Evolutionary conservation across 2,797 vertebrate species (phyloP).

Genomic region (Picus viridis): DNA sequence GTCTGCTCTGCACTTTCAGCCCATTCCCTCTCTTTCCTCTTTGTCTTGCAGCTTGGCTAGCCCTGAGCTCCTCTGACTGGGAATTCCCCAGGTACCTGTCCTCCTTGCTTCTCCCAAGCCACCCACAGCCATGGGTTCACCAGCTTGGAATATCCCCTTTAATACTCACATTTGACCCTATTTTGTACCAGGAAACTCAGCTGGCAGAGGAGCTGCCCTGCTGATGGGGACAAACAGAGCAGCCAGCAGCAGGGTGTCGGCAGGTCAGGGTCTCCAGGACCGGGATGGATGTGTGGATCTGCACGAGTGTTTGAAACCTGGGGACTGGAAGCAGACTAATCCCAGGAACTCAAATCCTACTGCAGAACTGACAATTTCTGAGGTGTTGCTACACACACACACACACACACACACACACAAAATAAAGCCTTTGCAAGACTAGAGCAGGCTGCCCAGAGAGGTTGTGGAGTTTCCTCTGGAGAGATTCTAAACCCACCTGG

Average conservation of each 20-base stretch:
- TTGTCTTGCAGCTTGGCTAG: not conserved
- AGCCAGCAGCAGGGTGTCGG: fast-evolving
- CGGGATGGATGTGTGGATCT: not conserved
- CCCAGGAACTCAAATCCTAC: not conserved
- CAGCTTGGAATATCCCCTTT: not conserved
- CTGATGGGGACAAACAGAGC: fast-evolving
- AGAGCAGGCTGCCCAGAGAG: no score
- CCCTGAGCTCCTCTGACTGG: not conserved
- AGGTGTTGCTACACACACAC: not conserved
- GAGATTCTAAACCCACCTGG: no score
- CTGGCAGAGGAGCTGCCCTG: not conserved
- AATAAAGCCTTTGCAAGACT: no score
- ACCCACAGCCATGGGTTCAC: not conserved
- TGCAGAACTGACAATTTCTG: not conserved
- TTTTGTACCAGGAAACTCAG: fast-evolving
- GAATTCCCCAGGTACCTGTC: not conserved
- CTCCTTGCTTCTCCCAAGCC: not conserved
- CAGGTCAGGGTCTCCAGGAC: not conserved
- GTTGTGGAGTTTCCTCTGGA: no score
- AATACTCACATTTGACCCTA: not conserved
- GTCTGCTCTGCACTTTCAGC: not conserved
- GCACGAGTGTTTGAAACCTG: fast-evolving
- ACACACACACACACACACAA: no score
- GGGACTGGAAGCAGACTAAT: not conserved
- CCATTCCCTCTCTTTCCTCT: not conserved